A percentile compares a stretch with the other conserved stretches of the same genome.
phyloP scores from a whole-genome alignment of 2,797 vertebrate genomes.

The Cirrhinus mrigala region DNA sequence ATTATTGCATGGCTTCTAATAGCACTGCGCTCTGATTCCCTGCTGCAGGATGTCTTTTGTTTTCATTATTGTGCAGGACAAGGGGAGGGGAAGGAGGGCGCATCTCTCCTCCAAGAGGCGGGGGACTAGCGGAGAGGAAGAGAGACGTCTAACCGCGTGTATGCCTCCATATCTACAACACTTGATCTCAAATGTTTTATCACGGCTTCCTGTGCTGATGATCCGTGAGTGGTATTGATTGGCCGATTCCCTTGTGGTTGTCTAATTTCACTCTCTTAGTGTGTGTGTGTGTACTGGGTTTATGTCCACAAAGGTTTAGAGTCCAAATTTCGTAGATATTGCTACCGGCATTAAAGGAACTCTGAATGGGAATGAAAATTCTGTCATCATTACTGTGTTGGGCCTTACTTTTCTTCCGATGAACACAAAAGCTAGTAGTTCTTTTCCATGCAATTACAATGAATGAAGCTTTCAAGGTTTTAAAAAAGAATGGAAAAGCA shows the following conservation, averaged over 20 bases:
- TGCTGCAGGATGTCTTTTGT: constrained; percentile 68
- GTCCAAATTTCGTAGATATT: not conserved
- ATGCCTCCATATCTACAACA: constrained; percentile 38
- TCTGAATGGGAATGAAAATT: not conserved
- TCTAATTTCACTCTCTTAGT: constrained; percentile 1
- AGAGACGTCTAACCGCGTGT: constrained; percentile 7
- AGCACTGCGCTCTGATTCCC: constrained; percentile 68
- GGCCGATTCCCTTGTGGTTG: constrained; percentile 11
- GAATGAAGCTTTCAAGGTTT: not conserved
- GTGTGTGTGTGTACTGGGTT: not conserved
- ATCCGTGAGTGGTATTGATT: constrained; percentile 36
- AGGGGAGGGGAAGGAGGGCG: constrained; percentile 52
- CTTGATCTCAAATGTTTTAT: constrained; percentile 43
- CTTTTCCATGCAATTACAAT: not conserved
- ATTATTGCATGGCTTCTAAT: constrained; percentile 78
- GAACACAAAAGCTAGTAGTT: not conserved
- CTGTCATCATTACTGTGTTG: no score
- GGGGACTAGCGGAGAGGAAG: constrained; percentile 19
- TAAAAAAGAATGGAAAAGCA: not conserved
- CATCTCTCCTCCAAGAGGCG: constrained; percentile 37
- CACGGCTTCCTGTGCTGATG: constrained; percentile 33
- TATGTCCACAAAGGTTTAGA: not conserved
- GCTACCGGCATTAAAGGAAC: not conserved
- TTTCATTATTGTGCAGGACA: constrained; percentile 65
- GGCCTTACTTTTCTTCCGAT: no score